Percentiles rank a stretch among this genome's conserved stretches.
phyloP scores from a whole-genome alignment of 2,888 invertebrate genomes.

The Latrodectus elegans region DNA sequence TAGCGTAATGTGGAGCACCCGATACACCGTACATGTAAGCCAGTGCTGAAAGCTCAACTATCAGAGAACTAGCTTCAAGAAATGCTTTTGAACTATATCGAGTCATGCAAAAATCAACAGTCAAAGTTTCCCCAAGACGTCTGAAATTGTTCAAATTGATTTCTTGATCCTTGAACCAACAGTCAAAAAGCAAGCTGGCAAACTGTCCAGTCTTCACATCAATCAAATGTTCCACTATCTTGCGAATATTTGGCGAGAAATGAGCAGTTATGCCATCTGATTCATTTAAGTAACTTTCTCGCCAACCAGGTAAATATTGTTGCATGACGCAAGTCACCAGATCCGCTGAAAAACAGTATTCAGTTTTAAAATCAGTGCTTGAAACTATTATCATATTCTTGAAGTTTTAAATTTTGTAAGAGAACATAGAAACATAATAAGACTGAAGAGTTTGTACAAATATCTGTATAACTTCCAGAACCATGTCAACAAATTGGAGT shows the following conservation, averaged over 20 bases:
- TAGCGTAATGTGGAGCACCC: slow-evolving; percentile 34
- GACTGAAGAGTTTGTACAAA: no score
- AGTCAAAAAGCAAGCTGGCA: slow-evolving; percentile 29
- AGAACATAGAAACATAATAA: no score
- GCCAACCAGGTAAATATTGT: slow-evolving; percentile 1
- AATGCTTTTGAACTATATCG: background rate
- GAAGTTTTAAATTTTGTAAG: no score
- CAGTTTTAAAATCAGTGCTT: background rate
- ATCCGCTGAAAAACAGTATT: slow-evolving; percentile 36
- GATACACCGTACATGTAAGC: slow-evolving; percentile 20
- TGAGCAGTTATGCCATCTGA: background rate
- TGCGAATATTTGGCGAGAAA: slow-evolving; percentile 6
- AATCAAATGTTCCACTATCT: background rate
- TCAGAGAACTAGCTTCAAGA: slow-evolving; percentile 13
- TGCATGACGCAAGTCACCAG: slow-evolving; percentile 28
- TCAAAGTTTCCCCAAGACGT: background rate
- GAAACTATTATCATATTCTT: no score
- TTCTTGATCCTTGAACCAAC: slow-evolving; percentile 27
- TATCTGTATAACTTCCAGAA: no score
- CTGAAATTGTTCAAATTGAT: slow-evolving; percentile 25
- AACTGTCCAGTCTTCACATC: background rate
- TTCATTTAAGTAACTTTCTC: background rate
- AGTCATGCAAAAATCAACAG: slow-evolving; percentile 31
- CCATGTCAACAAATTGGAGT: no score
- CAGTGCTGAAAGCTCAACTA: slow-evolving; percentile 25